phyloP scores from a whole-genome alignment of 2,113 vertebrate species.

The Brachypodius melanocephalos region DNA sequence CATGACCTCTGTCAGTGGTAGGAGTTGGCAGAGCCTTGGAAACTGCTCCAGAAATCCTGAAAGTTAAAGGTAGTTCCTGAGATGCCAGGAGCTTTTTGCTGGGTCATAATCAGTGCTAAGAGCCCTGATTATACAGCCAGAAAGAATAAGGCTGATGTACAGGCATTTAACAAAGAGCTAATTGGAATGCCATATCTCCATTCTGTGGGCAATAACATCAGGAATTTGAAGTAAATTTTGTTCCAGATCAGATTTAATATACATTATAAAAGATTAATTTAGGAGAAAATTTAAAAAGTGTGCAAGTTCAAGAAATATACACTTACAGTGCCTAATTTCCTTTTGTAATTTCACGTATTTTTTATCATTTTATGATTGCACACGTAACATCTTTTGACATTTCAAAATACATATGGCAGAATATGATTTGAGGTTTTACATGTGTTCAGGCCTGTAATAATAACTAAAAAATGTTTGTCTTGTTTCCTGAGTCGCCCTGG shows the following conservation, averaged over 20 bases:
- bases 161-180: neutral
- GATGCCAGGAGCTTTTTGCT: neutral
- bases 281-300: neutral
- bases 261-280: neutral
- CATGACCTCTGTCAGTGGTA: neutral
- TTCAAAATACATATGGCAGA: neutral
- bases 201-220: neutral
- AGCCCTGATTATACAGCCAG: neutral
- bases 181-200: neutral
- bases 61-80: neutral
- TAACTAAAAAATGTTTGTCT: neutral
- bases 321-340: neutral
- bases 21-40: neutral
- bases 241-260: neutral
- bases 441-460: fast-evolving
- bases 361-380: neutral
- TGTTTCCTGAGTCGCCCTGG: neutral
- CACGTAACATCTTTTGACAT: neutral
- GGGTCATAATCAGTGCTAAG: neutral
- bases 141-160: neutral
- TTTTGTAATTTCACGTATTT: neutral
- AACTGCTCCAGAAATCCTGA: neutral
- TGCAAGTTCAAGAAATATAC: neutral
- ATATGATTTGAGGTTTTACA: neutral
- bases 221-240: neutral